These are phyloP conservation scores for Onychostruthus taczanowskii DNA, from an alignment of 2,113 vertebrate species.

Conservation along the genomic window DNA sequence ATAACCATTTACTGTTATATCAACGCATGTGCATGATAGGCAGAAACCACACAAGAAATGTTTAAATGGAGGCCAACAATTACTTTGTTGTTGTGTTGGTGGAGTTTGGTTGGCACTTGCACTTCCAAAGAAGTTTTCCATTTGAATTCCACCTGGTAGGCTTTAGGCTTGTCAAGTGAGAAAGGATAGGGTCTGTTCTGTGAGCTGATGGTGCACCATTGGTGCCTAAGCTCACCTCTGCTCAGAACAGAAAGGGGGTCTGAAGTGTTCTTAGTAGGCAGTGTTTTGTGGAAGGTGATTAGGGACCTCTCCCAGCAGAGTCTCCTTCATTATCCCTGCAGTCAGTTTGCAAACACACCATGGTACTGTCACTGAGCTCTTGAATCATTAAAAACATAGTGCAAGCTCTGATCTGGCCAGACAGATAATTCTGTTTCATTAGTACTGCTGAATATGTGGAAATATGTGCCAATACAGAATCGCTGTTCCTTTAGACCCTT, in stretches of 20 bases:
- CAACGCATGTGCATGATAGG: not conserved
- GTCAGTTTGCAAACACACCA: not conserved
- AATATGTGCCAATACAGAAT: not conserved
- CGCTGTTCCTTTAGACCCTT: not conserved
- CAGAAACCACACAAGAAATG: not conserved
- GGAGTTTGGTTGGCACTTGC: not conserved
- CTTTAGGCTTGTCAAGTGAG: not conserved
- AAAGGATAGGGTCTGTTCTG: not conserved
- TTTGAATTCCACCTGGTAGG: not conserved
- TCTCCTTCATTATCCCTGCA: not conserved
- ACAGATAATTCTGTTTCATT: not conserved
- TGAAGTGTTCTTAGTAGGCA: not conserved
- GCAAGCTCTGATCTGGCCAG: not conserved
- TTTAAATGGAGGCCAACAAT: not conserved
- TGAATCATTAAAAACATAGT: not conserved
- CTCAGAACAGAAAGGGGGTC: not conserved
- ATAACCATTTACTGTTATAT: not conserved
- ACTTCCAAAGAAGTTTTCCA: not conserved
- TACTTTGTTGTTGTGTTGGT: not conserved
- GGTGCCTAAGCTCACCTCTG: not conserved
- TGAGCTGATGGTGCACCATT: fast-evolving
- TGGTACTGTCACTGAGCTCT: not conserved
- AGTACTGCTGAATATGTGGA: not conserved
- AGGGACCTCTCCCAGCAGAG: not conserved
- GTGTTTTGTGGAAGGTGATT: not conserved